Base-by-base conservation (phyloP, 2,797 vertebrate species). In the Urophycis tenuis region DNA sequence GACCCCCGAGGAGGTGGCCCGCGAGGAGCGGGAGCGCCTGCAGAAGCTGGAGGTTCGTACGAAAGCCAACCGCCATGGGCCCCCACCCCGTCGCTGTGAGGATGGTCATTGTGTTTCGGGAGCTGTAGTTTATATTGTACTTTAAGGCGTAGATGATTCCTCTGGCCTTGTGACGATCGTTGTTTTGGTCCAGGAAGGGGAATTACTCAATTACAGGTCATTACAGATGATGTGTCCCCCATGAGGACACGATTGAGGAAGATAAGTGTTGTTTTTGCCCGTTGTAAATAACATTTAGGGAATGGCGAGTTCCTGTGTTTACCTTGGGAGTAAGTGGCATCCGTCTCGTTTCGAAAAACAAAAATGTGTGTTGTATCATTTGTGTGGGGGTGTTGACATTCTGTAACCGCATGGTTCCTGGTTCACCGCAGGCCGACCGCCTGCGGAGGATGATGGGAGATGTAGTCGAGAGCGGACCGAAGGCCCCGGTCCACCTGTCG, bases 361-460 rank as follows among this genome's bases (percentile, higher is more conserved):
- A n/a, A n/a, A n/a, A n/a, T n/a, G n/a, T n/a, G n/a, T n/a, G n/a
- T n/a, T 8, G 36, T 60, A 60, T 14, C 30, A 31, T 70, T 70
- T 5, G 25, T 70, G 31, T 71, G 17, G 2, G 32, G 29, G 17
- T 5, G 1, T 33, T 70, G 25, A 31, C 22, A 25, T 60, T 11
- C 11, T 25, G 3, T 22, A 4, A 3, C 45, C 45, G 3, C 5
- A 15, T 45, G 49, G 49, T n/a, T 53, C 6, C 6, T 5, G 19
- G 3, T 7, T 29, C n/a, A 1, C 10, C 81, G 2, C 83, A 99
- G 98, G 94, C 94, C 3, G 96, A 96, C 72, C 90, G 97, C 41
- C 88, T 96, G 60, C 93, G 92, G 76, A 95, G 98, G 81, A 99
- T 99, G 98, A 90, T n/a, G 83, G 96, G 96, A 45, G 92, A 93